phyloP scores from a whole-genome alignment of 2,113 vertebrate genomes.

The Tonatia bakeri region DNA sequence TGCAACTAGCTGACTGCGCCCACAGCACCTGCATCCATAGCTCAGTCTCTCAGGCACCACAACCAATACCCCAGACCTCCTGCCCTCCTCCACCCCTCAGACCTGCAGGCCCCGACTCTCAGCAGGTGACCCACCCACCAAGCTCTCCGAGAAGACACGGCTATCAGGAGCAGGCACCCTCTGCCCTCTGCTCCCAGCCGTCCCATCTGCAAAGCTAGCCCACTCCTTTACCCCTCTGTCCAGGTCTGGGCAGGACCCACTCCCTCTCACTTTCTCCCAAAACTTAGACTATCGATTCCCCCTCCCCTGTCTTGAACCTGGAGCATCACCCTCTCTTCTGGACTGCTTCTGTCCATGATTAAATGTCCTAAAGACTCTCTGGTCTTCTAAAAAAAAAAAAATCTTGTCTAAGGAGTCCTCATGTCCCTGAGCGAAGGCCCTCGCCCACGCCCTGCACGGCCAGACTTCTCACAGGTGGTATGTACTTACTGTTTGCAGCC shows the following conservation, averaged over 20 bases:
- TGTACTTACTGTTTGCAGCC: neutral
- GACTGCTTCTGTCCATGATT: neutral
- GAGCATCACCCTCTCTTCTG: neutral
- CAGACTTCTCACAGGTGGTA: neutral
- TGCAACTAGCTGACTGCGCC: neutral
- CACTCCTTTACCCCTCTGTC: neutral
- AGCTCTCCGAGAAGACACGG: neutral
- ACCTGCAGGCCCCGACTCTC: neutral
- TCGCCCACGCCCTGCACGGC: neutral
- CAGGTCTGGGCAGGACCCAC: neutral
- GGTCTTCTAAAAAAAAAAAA: neutral
- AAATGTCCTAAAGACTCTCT: neutral
- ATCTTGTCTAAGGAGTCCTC: neutral
- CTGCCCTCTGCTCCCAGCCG: neutral
- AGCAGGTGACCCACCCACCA: neutral
- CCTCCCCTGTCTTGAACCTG: neutral
- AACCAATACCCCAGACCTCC: neutral
- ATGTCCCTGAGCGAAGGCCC: neutral
- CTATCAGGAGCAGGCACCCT: neutral
- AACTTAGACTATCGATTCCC: neutral
- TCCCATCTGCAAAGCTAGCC: neutral
- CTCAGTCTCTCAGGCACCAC: neutral
- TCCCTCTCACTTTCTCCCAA: neutral
- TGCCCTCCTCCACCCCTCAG: neutral
- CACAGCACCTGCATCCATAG: neutral